Base-by-base conservation (phyloP, 2,888 invertebrate genomes). In the Hydriomena furcata region DNA sequence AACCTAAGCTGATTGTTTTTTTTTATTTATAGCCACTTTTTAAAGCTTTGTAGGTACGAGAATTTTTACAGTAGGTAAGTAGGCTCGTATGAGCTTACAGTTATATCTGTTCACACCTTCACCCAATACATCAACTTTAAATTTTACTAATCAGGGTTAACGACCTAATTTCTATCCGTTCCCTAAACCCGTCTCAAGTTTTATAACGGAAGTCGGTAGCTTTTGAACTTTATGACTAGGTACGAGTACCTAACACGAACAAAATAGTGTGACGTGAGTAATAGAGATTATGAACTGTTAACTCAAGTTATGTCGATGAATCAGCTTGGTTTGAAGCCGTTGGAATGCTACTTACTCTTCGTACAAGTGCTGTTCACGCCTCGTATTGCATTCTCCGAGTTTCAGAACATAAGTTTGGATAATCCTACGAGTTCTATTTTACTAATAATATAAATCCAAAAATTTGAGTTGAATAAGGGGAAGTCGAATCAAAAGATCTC, bases 311-410 rank as follows among this genome's bases (percentile, higher is more conserved):
- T 30, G 59, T 62, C 53, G 61, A 69, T 76, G 72, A 73, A 69
- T 73, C 73, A 76, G 58, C 65, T 57, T 61, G 53, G 55, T 65
- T 61, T 66, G 71, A 81, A 80, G 65, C 71, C 73, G 60, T 62
- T 61, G 60, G 57, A 76, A 77, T 79, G 76, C 61, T 56, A 66
- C 68, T 59, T 34, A 1, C 32, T 34, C 20, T 37, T 32, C 31
- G 7, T 27, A 17, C 25, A 52, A 52, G 37, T 46, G 36, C 7
- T 43, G 25, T 52, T 52, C 46, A 41, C 46, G 37, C 42, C 37
- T 46, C 28, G 34, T 44, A 17, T 7, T 38, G 21, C 32, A 24
- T 5, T n/a, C n/a, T 20, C 28, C n/a, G 8, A 5, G n/a, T 32
- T 27, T 8, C 8, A 32, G 17, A 32, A 32, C 32, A 20, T 11